phyloP scores from a whole-genome alignment of 2,888 invertebrate genomes.

The Theodoxus fluviatilis region DNA sequence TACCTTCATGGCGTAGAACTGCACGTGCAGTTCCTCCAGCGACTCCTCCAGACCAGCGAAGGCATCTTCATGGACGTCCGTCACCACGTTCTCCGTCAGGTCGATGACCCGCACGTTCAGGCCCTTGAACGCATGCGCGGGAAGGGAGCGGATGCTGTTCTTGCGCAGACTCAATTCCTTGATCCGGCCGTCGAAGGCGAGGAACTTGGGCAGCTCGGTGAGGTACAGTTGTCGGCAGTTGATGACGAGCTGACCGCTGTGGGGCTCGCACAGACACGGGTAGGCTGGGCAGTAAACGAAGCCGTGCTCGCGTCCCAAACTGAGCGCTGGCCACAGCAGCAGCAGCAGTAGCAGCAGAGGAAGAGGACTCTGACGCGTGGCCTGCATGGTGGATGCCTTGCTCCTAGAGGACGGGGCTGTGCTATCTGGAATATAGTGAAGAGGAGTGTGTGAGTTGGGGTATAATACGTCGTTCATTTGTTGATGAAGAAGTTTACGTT shows the following conservation, averaged over 20 bases:
- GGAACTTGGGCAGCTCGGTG: conserved; percentile 35
- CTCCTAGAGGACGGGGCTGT: no score
- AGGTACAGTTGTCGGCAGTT: conserved; percentile 37
- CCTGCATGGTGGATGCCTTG: no score
- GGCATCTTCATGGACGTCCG: conserved; percentile 32
- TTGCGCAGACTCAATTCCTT: conserved; percentile 34
- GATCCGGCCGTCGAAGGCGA: conserved; percentile 35
- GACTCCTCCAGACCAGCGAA: conserved; percentile 35
- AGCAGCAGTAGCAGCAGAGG: conserved; percentile 8
- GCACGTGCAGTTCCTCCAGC: conserved; percentile 32
- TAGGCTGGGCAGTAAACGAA: conserved; percentile 40
- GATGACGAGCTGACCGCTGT: conserved; percentile 32
- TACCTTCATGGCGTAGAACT: conserved; percentile 31
- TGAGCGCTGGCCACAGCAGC: background rate
- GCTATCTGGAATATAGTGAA: no score
- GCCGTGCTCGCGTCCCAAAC: conserved; percentile 29
- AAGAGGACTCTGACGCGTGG: no score
- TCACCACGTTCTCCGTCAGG: conserved; percentile 36
- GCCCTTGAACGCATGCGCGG: conserved; percentile 33
- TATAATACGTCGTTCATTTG: no score
- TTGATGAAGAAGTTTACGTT: no score
- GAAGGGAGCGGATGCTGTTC: conserved; percentile 35
- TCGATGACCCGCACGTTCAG: conserved; percentile 35
- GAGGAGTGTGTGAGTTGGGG: no score
- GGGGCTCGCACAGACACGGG: conserved; percentile 35